Percentiles rank a stretch among this genome's conserved stretches.
phyloP scores from a whole-genome alignment of 2,113 vertebrate genomes.

The Theristicus caerulescens region DNA sequence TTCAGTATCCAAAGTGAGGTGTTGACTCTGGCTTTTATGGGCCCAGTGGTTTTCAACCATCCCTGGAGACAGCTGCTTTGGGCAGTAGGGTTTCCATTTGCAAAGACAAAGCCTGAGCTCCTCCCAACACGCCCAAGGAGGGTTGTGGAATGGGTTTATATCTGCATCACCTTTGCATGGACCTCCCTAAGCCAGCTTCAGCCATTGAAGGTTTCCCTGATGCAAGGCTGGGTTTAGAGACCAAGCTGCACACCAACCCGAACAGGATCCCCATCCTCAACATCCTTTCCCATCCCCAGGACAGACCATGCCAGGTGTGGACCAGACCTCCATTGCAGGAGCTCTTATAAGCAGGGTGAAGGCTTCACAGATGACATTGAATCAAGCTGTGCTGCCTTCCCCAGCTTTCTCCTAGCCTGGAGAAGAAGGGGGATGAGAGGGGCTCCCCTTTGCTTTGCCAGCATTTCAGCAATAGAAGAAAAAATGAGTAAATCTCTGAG shows the following conservation, averaged over 20 bases:
- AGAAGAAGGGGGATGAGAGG: not conserved
- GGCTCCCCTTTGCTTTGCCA: not conserved
- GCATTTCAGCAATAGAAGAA: not conserved
- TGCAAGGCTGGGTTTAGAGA: not conserved
- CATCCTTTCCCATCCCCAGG: not conserved
- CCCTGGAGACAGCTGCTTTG: not conserved
- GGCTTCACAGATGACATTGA: not conserved
- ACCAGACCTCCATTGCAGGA: not conserved
- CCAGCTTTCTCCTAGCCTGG: not conserved
- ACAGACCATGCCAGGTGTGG: not conserved
- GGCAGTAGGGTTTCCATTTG: not conserved
- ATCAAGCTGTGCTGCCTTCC: not conserved
- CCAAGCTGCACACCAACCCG: fast-evolving
- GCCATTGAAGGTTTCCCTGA: not conserved
- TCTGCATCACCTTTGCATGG: not conserved
- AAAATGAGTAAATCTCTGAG: not conserved
- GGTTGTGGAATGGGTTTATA: not conserved
- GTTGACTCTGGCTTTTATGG: not conserved
- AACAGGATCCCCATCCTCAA: not conserved
- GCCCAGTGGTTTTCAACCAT: not conserved
- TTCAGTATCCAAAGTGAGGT: not conserved
- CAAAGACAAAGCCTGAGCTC: not conserved
- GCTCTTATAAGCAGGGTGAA: not conserved
- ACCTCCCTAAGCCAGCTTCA: not conserved
- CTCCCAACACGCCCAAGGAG: not conserved